Evolutionary conservation across 92 coral and sea anemone genomes (phyloP).

Genomic region (Paramuricea clavata): DNA sequence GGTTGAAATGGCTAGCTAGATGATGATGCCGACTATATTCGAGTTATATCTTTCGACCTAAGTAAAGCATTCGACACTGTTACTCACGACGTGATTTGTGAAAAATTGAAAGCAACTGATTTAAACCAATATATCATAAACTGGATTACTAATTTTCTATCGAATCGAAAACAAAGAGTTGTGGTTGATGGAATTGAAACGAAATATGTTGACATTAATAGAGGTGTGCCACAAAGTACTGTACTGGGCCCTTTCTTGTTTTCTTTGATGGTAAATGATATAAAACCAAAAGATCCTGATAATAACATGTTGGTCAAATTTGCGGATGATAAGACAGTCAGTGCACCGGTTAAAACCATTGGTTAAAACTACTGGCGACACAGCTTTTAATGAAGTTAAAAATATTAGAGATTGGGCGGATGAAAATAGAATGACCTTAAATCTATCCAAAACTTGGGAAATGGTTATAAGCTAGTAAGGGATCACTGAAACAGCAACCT

Average conservation of each 20-base stretch:
- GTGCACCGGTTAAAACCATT: neutral
- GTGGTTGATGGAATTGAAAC: conserved; percentile 26
- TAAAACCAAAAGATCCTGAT: neutral
- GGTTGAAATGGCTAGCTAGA: neutral
- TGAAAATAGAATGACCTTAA: neutral
- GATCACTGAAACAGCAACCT: neutral
- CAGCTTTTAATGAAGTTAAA: no score
- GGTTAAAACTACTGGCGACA: neutral
- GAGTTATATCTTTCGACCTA: conserved; percentile 23
- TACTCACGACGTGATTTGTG: neutral
- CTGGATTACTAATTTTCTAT: conserved; percentile 31
- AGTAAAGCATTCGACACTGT: conserved; percentile 46
- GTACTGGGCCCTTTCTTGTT: neutral
- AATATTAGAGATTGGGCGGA: neutral
- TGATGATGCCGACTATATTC: conserved; percentile 1
- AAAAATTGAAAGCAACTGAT: conserved; percentile 18
- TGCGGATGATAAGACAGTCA: neutral
- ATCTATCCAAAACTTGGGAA: conserved; percentile 5
- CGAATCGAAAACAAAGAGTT: conserved; percentile 41
- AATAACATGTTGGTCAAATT: neutral
- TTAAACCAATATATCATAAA: conserved; percentile 32
- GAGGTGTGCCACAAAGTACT: neutral
- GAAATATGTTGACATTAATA: neutral
- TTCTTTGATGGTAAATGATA: neutral
- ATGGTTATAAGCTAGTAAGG: neutral